Evolutionary conservation across 2,888 invertebrate genomes (phyloP), one percentile per base, ranked within the genome.

Genomic region (Biston stratarius): DNA sequence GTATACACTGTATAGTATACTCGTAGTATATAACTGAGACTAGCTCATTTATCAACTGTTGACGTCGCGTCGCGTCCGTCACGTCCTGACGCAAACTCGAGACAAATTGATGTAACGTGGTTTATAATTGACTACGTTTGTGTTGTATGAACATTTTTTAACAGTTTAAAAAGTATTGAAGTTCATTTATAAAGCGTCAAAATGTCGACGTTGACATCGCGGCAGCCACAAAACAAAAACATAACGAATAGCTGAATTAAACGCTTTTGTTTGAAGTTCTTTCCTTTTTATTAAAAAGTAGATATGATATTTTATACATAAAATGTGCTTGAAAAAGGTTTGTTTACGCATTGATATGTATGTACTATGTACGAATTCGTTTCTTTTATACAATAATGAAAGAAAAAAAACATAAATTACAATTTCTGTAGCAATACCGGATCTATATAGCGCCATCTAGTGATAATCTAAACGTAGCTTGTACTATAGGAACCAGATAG

Each of bases 11-110:
- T 51, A 51, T 9, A 38, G 9, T 38, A n/a, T 49, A 51, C 36
- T 36, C 36, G 5, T 6, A 38, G 38, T 38, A 38, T 38, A 38
- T 38, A 24, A 24, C 24, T 24, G 24, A 24, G 10, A 73, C 59
- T 36, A 52, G 68, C 73, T 84, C 84, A 83, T 87, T 83, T 82
- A 83, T 87, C 87, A 86, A 76, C 45, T 34, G 62, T 71, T 69
- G 83, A 75, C 78, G 77, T 77, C 80, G 75, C 77, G 76, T 75
- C 70, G 72, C 75, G 71, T 72, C 77, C 74, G 70, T 70, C 69
- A 73, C 68, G 58, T 72, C 64, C 77, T 76, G 79, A 77, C 77
- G 74, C 69, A 68, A 61, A 65, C 66, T 67, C 65, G 64, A 65
- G 70, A 72, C 77, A 79, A 80, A 80, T 78, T 77, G 77, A 78